Conservation (phyloP, 2,113 vertebrate genomes). For the Anarhynchus alexandrinus region DNA sequence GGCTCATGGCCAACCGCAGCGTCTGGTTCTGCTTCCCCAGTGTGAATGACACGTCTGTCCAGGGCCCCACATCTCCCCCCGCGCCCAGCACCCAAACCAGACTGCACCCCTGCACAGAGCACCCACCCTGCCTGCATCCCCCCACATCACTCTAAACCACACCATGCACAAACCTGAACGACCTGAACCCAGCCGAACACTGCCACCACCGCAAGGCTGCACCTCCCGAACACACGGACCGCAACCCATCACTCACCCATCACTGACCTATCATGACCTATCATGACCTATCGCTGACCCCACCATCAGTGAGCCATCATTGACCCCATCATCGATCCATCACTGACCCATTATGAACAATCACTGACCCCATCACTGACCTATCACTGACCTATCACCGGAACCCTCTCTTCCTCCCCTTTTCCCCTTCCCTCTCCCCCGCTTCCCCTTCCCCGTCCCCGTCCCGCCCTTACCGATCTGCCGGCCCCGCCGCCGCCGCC, state of each 20-base stretch:
- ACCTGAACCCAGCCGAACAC: neutral
- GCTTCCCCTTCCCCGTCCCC: too few relatives aligned
- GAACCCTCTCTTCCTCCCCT: too few relatives aligned
- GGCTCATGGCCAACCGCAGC: neutral
- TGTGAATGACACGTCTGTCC: neutral
- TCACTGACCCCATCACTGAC: neutral
- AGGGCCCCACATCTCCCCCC: neutral
- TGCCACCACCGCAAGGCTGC: neutral
- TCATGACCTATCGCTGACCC: too few relatives aligned
- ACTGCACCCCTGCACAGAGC: neutral
- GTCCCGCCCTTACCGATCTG: too few relatives aligned
- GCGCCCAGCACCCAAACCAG: neutral
- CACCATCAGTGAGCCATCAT: neutral
- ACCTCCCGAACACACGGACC: neutral
- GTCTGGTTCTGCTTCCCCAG: neutral
- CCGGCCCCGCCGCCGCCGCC: too few relatives aligned
- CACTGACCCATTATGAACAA: neutral
- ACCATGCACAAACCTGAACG: fast-evolving
- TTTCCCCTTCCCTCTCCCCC: too few relatives aligned
- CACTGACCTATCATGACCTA: too few relatives aligned
- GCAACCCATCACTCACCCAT: neutral
- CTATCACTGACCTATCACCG: too few relatives aligned
- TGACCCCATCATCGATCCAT: neutral
- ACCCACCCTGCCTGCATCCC: neutral
- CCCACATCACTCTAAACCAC: neutral